Evolutionary conservation across 2,113 vertebrate genomes (phyloP), one percentile per base, ranked within the genome.

Genomic region (Hippocampus comes): DNA sequence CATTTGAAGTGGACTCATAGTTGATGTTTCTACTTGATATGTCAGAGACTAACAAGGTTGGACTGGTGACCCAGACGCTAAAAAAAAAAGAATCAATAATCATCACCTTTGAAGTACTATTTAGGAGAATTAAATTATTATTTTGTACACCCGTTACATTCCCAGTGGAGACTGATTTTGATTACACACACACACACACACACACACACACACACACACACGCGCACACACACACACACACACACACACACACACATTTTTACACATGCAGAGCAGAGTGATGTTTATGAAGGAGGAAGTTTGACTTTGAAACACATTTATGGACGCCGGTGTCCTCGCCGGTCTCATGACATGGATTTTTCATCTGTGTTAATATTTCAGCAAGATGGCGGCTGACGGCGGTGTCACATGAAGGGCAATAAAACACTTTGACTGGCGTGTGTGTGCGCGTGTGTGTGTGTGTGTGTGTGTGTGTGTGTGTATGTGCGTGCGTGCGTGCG

Each of bases 401-500:
- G 57, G 23, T 21, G 57, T 15, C 57, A 15, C 57, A 48, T 77
- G 17, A 46, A 46, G 43, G 43, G 43, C 43, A 4, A 46, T 46
- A 46, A 46, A 46, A 46, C 43, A 46, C 43, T 46, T 46, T 46
- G 10, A 46, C 12, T 46, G 43, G 81, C n/a, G 6, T 60, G 20
- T 46, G 14, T 76, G 5, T 79, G 34, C 9, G 59, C n/a, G 6
- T 60, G 20, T 46, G 14, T 76, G 5, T 79, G 34, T 9, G 59
- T 8, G 23, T 2, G 11, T 14, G 3, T 5, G 9, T 21, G 51
- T 8, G 30, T 5, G 30, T 34, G 4, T 4, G 10, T 25, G 25
- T 25, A 1, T 25, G 25, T 25, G 25, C n/a, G n/a, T n/a, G n/a
- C n/a, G n/a, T n/a, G n/a, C n/a, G 27, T 27, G 27, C 2, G 27